Evolutionary conservation across 2,888 invertebrate species (phyloP), one percentile per base, ranked within the genome.

Genomic region (Hemistola chrysoprasaria): DNA sequence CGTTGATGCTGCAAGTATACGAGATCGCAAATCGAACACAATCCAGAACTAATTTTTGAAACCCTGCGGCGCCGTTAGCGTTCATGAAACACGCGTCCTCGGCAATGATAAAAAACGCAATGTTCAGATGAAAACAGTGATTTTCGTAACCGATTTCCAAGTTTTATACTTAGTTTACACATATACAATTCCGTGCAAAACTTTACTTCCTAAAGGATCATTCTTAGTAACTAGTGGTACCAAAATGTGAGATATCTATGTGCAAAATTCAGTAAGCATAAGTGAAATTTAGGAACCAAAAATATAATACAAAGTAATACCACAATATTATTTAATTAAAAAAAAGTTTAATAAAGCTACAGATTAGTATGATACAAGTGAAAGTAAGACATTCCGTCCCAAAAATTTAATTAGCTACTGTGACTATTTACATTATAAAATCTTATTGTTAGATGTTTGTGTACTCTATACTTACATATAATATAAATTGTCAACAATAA

Each of bases 361-460:
- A 16, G 4, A 56, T n/a, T n/a, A n/a, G n/a, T 68, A 68, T 65
- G 63, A 67, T 67, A 75, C 63, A 72, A 56, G 50, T 56, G 50
- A 54, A 59, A 40, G 37, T 44, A 54, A 44, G 34, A 56, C 55
- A 52, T 50, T 50, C 53, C 58, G 56, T 59, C 59, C 64, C 51
- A 52, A 39, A 39, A 50, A 50, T 47, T 54, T 41, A 46, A 50
- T 49, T 39, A 43, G 39, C 11, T 49, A 50, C 45, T 46, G 45
- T 53, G 53, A 53, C 47, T 53, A 39, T 36, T 29, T 39, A 44
- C 40, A 39, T 35, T 35, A 11, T 32, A 33, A 29, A 47, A 51
- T 45, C 41, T 30, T 33, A 26, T 37, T 37, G 30, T 34, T 38
- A 41, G 47, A 31, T 40, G 31, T 33, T 2, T 1, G 10, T 1